Base-by-base conservation (phyloP, 2,113 vertebrate genomes). In the Poeciliopsis retropinna region DNA sequence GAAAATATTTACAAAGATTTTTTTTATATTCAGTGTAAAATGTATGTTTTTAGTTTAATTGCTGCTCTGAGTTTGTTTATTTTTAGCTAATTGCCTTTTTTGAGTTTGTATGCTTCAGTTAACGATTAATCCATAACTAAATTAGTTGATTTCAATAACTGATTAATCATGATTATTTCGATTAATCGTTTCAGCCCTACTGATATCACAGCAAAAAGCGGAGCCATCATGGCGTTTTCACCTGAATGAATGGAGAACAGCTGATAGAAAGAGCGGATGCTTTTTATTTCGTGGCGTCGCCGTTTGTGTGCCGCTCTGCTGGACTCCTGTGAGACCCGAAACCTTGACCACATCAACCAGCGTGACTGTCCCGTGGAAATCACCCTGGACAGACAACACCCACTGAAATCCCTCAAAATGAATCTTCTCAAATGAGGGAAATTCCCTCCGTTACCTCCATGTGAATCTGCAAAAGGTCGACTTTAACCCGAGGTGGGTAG, bases 301-400 rank as follows among this genome's bases (percentile, higher is more conserved):
- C 10, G 17, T 57, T 25, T 57, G 19, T n/a, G 51, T 54, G 19
- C 51, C 8, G 19, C 51, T 54, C 25, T 44, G 30, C 37, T 77
- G 61, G 68, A 74, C 75, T 64, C 73, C 70, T 57, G 61, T 64
- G 29, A 64, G 19, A 73, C 29, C 68, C 54, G 34, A 47, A 41
- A 73, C 44, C 25, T 27, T 62, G 44, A 75, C 79, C 82, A 80
- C 82, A 66, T 28, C 41, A 57, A 63, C 54, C 31, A 34, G 47
- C 67, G 72, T 73, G 65, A 83, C 80, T 64, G 41, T n/a, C 32
- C 29, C 39, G 27, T 30, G 73, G 78, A 66, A 77, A 66, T 67
- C 72, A 44, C 70, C 73, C 54, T 80, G 84, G 73, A 76, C 75
- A 67, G 86, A 83, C 86, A 83, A 86, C 86, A 76, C 82, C 85